Percentiles rank a stretch among this genome's conserved stretches.
Conservation (phyloP, 2,888 invertebrate species). For the Clanis bilineata region DNA sequence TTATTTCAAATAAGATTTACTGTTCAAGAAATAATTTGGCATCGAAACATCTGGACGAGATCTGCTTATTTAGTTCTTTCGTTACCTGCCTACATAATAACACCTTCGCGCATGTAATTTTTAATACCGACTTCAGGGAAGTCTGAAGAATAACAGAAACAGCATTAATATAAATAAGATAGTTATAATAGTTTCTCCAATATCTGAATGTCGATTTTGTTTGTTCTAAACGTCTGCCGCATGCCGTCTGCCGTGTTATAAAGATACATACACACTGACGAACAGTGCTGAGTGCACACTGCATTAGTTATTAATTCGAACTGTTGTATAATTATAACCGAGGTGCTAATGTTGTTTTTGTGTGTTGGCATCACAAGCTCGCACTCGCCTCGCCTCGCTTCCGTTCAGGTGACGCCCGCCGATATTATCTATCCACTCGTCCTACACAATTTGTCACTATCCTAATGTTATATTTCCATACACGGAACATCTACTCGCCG, state of each 20-base stretch:
- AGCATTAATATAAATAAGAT: slow-evolving; percentile 21
- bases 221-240: neutral
- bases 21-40: slow-evolving; percentile 65
- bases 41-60: slow-evolving; percentile 64
- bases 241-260: too few relatives aligned
- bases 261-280: too few relatives aligned
- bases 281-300: too few relatives aligned
- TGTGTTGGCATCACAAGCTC: too few relatives aligned
- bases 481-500: slow-evolving; percentile 33
- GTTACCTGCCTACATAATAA: slow-evolving; percentile 36
- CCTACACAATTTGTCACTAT: slow-evolving; percentile 64
- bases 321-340: slow-evolving; percentile 45
- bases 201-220: neutral
- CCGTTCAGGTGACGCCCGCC: slow-evolving; percentile 73
- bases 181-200: slow-evolving; percentile 1
- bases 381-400: slow-evolving; percentile 57
- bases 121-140: slow-evolving; percentile 38
- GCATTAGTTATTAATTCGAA: neutral
- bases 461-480: slow-evolving; percentile 40
- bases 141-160: slow-evolving; percentile 25
- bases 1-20: slow-evolving; percentile 77
- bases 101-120: slow-evolving; percentile 35
- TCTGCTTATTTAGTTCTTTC: slow-evolving; percentile 53
- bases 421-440: slow-evolving; percentile 59
- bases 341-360: slow-evolving; percentile 76